Evolutionary conservation across 2,888 invertebrate genomes (phyloP), one percentile per base, ranked within the genome.

Genomic region (Camptogramma bilineatum): DNA sequence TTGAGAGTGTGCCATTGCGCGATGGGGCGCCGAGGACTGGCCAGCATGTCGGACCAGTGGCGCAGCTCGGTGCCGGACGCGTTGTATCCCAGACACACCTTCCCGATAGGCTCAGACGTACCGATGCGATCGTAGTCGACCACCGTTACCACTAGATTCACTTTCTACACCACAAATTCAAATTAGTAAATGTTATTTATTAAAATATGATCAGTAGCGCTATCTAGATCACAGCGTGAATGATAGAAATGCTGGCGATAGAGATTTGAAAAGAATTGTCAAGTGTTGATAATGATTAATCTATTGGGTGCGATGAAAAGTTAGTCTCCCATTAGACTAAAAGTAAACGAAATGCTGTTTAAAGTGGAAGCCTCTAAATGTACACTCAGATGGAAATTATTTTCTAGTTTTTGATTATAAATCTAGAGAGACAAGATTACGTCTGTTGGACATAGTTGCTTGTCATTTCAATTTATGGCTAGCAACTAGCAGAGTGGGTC

Each of bases 91-190:
- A 99, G 95, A 73, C 99, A 96, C 75, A 98, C 98, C 93, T 98
- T 97, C 74, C 99, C 99, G 87, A 99, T 99, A 55, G 99, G 99
- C 93, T 99, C 99, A 82, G 99, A 99, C 64, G 99, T 99, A 73
- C 99, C 99, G 93, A 99, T 99, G 90, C 99, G 97, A 94, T 99
- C 99, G 94, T 99, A 99, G 94, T 99, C 99, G 92, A 99, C 99
- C 87, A 99, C 99, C 70, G 99, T 99, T 84, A 99, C 97, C 92
- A 98, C 97, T 94, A 99, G 95, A 93, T 99, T 98, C 87, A 99
- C 99, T 97, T 99, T 99, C 99, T 99, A 95, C 73, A 82, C 84
- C 80, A 79, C 79, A 83, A 84, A 19, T 78, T 79, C 62, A 70
- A 19, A 64, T 61, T 63, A 72, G 64, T 64, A 39, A 46, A 66